A percentile compares a stretch with the other conserved stretches of the same genome.
Evolutionary conservation across 1,140 invertebrate genomes (phyloP).

Genomic region (Neodiprion fabricii): DNA sequence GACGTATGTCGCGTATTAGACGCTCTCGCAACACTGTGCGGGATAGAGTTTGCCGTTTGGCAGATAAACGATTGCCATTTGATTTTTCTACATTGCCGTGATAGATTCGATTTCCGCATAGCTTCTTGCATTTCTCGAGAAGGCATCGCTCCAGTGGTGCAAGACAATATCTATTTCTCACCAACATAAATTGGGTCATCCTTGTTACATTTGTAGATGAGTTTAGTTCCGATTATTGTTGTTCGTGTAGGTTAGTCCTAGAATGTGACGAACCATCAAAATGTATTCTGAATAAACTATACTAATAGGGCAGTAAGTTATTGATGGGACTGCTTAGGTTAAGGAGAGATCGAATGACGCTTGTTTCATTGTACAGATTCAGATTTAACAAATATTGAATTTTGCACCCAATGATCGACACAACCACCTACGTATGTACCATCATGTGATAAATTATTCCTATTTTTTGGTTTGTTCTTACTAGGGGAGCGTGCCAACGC

Average conservation of each 20-base stretch:
- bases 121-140: slow-evolving; percentile 44
- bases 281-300: too few relatives aligned
- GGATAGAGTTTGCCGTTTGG: slow-evolving; percentile 29
- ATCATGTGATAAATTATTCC: slow-evolving; percentile 42
- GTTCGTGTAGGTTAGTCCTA: too few relatives aligned
- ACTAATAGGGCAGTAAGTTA: too few relatives aligned
- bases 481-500: too few relatives aligned
- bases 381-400: too few relatives aligned
- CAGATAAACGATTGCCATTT: slow-evolving; percentile 34
- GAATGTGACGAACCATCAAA: too few relatives aligned
- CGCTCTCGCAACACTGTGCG: slow-evolving; percentile 43
- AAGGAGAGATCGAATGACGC: too few relatives aligned
- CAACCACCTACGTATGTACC: slow-evolving; percentile 30
- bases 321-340: too few relatives aligned
- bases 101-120: slow-evolving; percentile 40
- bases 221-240: not conserved
- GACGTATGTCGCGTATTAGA: slow-evolving; percentile 46
- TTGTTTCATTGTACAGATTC: too few relatives aligned
- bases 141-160: slow-evolving; percentile 37
- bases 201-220: not conserved
- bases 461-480: slow-evolving; percentile 11
- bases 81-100: slow-evolving; percentile 39
- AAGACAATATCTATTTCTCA: not conserved
- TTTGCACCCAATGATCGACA: slow-evolving; percentile 18
- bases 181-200: not conserved